These are phyloP conservation scores for Watsonalla binaria DNA, from an alignment of 2,888 invertebrate species.

Conservation along the genomic window DNA sequence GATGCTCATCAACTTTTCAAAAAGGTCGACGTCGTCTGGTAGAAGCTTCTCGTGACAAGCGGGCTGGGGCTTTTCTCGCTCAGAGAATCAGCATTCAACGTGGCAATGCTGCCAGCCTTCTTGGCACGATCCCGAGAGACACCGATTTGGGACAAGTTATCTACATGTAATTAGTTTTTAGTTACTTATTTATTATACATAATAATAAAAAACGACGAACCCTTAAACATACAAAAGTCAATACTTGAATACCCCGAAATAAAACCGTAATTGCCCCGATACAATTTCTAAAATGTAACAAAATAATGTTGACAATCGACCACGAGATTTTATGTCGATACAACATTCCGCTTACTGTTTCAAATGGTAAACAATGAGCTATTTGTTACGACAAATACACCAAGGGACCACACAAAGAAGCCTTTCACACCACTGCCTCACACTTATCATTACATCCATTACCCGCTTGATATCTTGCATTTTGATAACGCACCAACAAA, in stretches of 20 bases:
- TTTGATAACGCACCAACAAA: constrained; percentile 22
- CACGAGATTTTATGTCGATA: constrained; percentile 26
- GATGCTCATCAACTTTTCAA: too few relatives aligned
- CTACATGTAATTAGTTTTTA: too few relatives aligned
- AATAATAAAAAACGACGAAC: too few relatives aligned
- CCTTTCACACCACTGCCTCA: constrained; percentile 12
- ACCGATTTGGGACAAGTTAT: too few relatives aligned
- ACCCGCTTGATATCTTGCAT: constrained; percentile 18
- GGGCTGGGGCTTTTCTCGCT: too few relatives aligned
- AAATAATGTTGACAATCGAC: constrained; percentile 28
- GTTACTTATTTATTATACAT: too few relatives aligned
- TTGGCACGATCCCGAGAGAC: too few relatives aligned
- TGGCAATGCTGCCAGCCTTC: too few relatives aligned
- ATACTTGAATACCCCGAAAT: not conserved
- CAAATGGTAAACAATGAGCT: constrained; percentile 39
- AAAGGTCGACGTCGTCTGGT: too few relatives aligned
- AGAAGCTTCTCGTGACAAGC: too few relatives aligned
- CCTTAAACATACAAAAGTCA: not conserved
- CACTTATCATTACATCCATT: constrained; percentile 26
- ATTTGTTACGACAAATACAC: constrained; percentile 32
- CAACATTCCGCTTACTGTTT: constrained; percentile 33
- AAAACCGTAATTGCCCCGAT: constrained; percentile 2
- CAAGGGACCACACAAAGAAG: constrained; percentile 2
- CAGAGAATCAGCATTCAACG: too few relatives aligned
- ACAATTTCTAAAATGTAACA: constrained; percentile 19